Conservation (phyloP, 1,140 invertebrate species). For the Oscheius sp. region DNA sequence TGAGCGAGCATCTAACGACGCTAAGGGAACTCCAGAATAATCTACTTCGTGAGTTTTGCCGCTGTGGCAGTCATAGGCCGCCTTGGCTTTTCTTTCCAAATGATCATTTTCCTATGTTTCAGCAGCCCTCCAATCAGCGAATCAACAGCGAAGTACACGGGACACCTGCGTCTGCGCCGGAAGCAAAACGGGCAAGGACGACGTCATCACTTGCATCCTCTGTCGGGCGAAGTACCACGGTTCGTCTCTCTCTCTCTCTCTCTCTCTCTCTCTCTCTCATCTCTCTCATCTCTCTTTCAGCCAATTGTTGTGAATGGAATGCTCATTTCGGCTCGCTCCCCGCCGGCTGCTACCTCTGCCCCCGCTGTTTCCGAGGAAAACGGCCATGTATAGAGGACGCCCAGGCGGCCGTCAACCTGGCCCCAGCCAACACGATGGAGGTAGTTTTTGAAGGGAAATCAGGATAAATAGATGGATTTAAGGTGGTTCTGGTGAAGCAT, state of each 20-base stretch:
- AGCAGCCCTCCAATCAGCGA: neutral
- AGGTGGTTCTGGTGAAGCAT: neutral
- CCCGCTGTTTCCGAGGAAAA: conserved; percentile 40
- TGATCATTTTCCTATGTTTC: neutral
- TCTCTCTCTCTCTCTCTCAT: neutral
- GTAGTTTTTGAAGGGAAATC: neutral
- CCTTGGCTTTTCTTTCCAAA: neutral
- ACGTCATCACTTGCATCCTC: conserved; percentile 11
- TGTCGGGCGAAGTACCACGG: conserved; percentile 19
- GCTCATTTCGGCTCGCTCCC: conserved; percentile 22
- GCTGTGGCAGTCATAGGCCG: too few relatives aligned
- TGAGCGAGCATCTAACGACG: neutral
- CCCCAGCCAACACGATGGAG: neutral
- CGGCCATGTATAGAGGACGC: conserved; percentile 31
- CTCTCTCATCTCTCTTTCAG: neutral
- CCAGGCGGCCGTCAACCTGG: neutral
- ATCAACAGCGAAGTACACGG: neutral
- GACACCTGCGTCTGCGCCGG: neutral
- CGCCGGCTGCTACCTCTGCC: conserved; percentile 29
- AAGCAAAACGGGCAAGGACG: neutral
- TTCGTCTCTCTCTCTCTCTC: neutral
- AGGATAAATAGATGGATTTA: neutral
- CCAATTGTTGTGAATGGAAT: conserved; percentile 31
- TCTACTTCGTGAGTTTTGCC: neutral
- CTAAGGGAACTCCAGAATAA: neutral